Evolutionary conservation across 2,888 invertebrate species (phyloP).

Genomic region (Rhyacophila evoluta): DNA sequence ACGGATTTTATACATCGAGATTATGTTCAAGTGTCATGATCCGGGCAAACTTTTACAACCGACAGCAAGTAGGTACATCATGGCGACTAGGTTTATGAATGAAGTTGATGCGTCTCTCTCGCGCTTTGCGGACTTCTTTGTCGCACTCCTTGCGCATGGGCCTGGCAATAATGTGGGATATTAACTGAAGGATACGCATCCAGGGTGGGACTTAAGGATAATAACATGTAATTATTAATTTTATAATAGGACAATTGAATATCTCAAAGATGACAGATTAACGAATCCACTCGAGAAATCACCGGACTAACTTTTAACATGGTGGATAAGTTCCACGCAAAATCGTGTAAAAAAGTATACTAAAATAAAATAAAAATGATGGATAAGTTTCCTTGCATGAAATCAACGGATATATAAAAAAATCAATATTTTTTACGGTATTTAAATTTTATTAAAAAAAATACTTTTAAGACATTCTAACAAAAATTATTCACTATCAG

Average conservation of each 20-base stretch:
- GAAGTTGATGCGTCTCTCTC: slow-evolving; percentile 22
- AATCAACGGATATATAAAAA: no score
- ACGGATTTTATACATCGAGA: background rate
- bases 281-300: no score
- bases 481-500: no score
- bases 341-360: no score
- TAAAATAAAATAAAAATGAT: no score
- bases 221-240: no score
- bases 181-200: background rate
- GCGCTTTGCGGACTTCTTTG: slow-evolving; percentile 16
- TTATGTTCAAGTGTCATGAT: slow-evolving; percentile 20
- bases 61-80: slow-evolving; percentile 12
- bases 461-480: no score
- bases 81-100: slow-evolving; percentile 29
- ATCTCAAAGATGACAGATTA: background rate
- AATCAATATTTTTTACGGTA: no score
- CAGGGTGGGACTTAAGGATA: slow-evolving; percentile 1
- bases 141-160: slow-evolving; percentile 28
- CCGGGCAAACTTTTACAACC: slow-evolving; percentile 20
- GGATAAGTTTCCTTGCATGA: no score
- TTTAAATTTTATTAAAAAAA: no score
- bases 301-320: no score
- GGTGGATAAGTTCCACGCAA: no score
- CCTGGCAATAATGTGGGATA: slow-evolving; percentile 4
- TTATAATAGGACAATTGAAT: background rate